These are phyloP conservation scores for Lordiphosa mommai DNA, from an alignment of 1,140 invertebrate species.

Conservation along the genomic window DNA sequence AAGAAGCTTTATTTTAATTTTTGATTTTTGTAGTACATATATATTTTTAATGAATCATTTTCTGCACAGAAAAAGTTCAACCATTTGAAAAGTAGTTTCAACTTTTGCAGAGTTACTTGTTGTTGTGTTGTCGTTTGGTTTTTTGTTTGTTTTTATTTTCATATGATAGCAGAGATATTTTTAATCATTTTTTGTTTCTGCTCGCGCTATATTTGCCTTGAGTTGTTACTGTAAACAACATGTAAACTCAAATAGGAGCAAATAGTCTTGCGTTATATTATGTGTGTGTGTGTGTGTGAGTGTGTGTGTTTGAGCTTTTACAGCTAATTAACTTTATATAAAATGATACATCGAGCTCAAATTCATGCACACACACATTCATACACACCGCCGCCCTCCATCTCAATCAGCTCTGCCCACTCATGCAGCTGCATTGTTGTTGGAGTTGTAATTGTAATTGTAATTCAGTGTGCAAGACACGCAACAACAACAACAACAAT, in stretches of 20 bases:
- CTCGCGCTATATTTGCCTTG: too few relatives aligned
- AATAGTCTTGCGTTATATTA: conserved; percentile 2
- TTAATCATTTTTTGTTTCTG: background rate
- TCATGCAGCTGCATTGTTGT: conserved; percentile 39
- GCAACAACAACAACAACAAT: conserved; percentile 22
- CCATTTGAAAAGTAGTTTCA: too few relatives aligned
- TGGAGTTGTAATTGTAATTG: conserved; percentile 28
- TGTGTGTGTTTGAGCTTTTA: conserved; percentile 10
- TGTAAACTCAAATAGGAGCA: conserved; percentile 17
- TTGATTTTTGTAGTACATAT: too few relatives aligned
- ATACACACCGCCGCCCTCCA: conserved; percentile 2
- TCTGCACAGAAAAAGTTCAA: too few relatives aligned
- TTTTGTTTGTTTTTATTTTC: conserved; percentile 1
- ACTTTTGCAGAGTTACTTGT: background rate
- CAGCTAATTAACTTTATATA: conserved; percentile 54
- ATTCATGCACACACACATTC: conserved; percentile 5
- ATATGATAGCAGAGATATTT: conserved; percentile 14
- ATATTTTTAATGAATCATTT: too few relatives aligned
- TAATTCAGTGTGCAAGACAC: conserved; percentile 46
- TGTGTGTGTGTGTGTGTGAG: conserved; percentile 3
- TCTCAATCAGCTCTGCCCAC: conserved; percentile 37
- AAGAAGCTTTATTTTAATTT: too few relatives aligned
- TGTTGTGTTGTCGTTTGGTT: background rate
- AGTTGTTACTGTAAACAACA: conserved; percentile 17
- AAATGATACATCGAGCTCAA: conserved; percentile 28